phyloP scores from a whole-genome alignment of 2,888 invertebrate species.

The Diarsia dahlii region DNA sequence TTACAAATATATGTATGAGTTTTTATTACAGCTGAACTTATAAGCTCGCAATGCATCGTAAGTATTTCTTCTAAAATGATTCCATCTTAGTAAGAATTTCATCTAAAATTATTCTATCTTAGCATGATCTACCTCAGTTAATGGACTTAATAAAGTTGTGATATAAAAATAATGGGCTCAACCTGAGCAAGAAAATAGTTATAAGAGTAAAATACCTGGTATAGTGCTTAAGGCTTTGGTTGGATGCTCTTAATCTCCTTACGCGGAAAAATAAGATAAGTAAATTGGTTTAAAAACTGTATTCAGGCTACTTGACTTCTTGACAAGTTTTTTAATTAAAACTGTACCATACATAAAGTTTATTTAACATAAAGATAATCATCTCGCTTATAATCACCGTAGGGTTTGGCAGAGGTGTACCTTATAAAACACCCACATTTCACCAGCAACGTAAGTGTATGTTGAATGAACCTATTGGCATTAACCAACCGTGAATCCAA shows the following conservation, averaged over 20 bases:
- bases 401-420: background rate
- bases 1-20: constrained; percentile 44
- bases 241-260: constrained; percentile 9
- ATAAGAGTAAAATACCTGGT: background rate
- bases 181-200: constrained; percentile 19
- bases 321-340: background rate
- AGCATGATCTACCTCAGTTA: background rate
- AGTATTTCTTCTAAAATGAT: constrained; percentile 8
- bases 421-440: too few species aligned
- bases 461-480: too few species aligned
- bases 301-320: background rate
- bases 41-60: constrained; percentile 8
- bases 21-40: constrained; percentile 4
- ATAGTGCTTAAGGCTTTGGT: background rate
- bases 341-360: background rate
- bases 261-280: background rate
- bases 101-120: background rate
- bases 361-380: background rate
- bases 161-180: constrained; percentile 37
- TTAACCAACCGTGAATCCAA: too few species aligned
- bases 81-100: constrained; percentile 6
- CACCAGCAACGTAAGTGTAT: too few species aligned
- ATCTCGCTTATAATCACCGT: background rate
- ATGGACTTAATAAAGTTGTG: constrained; percentile 31
- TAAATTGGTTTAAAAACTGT: background rate